Base-by-base conservation (phyloP, 2,797 vertebrate species). In the Sebastes diploproa region DNA sequence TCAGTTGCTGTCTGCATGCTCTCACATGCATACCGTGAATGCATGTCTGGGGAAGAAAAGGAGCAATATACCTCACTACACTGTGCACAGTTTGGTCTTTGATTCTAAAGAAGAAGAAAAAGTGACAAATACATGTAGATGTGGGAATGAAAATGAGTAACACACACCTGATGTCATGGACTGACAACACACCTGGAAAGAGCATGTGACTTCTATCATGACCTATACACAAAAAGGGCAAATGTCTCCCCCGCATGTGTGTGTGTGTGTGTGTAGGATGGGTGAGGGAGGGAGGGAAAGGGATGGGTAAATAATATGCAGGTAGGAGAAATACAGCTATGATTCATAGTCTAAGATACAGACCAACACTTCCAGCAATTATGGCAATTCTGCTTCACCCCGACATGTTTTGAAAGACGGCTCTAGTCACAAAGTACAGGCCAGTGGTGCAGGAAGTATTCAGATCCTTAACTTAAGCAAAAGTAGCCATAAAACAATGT, bases 21-120 rank as follows among this genome's bases (percentile, higher is more conserved):
- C 77, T 85, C 67, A 86, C 87, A 80, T 78, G 85, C 34, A 79
- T n/a, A 34, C 29, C 29, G 69, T 56, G 61, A 87, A 72, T 36
- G 67, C 66, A 72, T 52, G 67, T 73, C 74, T 36, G 74, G 2
- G 63, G 69, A 58, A 72, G 68, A 76, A 83, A 78, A 46, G 20
- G 32, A 72, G 6, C 16, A 38, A 58, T 27, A 36, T 23, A 50
- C 1, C 13, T 54, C 23, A 69, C 32, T 11, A 69, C 30, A 54
- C 7, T 29, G 46, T 50, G 22, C 36, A 71, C 36, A 80, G 20
- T 46, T 3, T 55, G 50, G 20, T 29, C 3, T 59, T 72, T 74
- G 59, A 6, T 34, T 54, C 8, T 12, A 66, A 58, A 23, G 32
- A 10, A 52, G 4, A 62, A 25, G 13, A 68, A 62, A 64, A 29